phyloP scores from a whole-genome alignment of 2,113 vertebrate species.

The Laticauda colubrina region DNA sequence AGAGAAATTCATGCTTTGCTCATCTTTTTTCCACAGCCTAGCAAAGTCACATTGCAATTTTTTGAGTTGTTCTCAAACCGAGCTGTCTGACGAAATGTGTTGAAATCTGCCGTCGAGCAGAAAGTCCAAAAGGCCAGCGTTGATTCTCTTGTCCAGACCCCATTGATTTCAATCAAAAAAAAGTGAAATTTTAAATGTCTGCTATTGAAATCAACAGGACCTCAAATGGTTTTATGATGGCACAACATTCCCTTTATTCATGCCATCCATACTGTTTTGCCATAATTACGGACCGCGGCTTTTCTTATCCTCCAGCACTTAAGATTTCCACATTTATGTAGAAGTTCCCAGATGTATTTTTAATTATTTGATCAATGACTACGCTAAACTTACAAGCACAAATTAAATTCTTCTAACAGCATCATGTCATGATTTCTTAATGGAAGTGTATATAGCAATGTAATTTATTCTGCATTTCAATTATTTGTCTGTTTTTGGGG shows the following conservation, averaged over 20 bases:
- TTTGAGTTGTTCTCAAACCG: conserved; percentile 37
- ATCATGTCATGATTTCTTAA: conserved; percentile 47
- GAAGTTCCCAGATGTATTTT: conserved; percentile 41
- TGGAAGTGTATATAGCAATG: conserved; percentile 53
- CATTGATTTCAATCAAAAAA: neutral
- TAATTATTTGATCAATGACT: conserved; percentile 37
- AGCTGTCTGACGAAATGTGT: conserved; percentile 39
- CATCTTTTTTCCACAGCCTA: neutral
- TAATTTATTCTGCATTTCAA: conserved; percentile 60
- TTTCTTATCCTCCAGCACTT: conserved; percentile 24
- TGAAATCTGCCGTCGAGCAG: conserved; percentile 31
- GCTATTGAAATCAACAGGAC: neutral
- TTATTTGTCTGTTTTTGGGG: conserved; percentile 60
- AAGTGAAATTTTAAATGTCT: neutral
- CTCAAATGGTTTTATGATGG: neutral
- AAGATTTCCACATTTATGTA: conserved; percentile 40
- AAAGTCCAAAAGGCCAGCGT: neutral
- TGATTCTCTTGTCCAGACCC: neutral
- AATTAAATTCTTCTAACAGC: conserved; percentile 29
- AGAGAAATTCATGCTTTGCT: conserved; percentile 17
- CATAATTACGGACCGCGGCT: conserved; percentile 28
- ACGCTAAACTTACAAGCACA: conserved; percentile 23
- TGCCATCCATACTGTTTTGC: conserved; percentile 16
- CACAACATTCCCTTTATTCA: neutral
- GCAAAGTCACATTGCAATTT: neutral